These are phyloP conservation scores for Aspidiotus destructor DNA, from an alignment of 2,888 invertebrate genomes.

Conservation along the genomic window DNA sequence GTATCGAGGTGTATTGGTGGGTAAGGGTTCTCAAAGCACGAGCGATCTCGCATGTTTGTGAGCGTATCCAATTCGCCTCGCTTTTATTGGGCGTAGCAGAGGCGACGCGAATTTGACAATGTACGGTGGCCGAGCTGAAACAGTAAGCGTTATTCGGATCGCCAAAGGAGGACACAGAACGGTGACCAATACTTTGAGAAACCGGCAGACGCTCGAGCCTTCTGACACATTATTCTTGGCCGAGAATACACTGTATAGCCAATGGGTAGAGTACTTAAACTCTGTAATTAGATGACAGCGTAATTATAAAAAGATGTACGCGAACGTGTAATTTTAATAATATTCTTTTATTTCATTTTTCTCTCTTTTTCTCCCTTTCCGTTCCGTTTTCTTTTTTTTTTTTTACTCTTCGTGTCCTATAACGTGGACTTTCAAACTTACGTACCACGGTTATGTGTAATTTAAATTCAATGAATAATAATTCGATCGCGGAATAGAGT, in stretches of 20 bases:
- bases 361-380: not conserved
- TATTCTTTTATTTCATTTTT: constrained; percentile 1
- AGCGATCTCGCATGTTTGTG: not conserved
- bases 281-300: constrained; percentile 32
- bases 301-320: constrained; percentile 32
- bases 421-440: too few species aligned
- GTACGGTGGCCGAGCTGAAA: not conserved
- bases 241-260: constrained; percentile 13
- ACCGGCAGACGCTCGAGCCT: not conserved
- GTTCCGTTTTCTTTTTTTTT: not conserved
- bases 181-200: not conserved
- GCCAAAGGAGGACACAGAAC: too few species aligned
- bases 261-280: constrained; percentile 24
- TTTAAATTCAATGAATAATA: constrained; percentile 4
- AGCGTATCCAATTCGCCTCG: too few species aligned
- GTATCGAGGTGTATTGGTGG: not conserved
- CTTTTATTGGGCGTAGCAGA: not conserved
- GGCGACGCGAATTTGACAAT: not conserved
- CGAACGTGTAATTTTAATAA: constrained; percentile 7
- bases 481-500: not conserved
- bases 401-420: not conserved
- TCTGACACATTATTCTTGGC: not conserved
- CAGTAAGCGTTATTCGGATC: too few species aligned
- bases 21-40: not conserved
- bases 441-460: not conserved